phyloP scores from a whole-genome alignment of 1,140 invertebrate genomes.

The Dolichoris vasculosae region DNA sequence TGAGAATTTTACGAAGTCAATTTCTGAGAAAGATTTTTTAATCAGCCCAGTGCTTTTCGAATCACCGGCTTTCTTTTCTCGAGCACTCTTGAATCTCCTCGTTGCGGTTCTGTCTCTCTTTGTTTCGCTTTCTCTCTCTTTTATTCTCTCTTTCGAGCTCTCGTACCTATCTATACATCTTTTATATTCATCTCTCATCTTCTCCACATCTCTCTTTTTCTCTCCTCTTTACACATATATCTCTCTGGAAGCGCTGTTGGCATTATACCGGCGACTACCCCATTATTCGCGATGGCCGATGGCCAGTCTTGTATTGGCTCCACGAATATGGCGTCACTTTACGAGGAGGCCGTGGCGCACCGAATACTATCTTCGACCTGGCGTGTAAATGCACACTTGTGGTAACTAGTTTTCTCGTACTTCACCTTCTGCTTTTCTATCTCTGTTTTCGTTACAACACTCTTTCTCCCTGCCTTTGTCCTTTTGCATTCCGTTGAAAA shows the following conservation, averaged over 20 bases:
- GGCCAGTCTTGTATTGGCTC: constrained; percentile 64
- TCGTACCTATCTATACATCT: neutral
- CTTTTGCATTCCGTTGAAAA: neutral
- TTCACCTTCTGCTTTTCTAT: neutral
- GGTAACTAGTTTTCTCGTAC: constrained; percentile 53
- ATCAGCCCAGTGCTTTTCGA: neutral
- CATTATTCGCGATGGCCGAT: constrained; percentile 69
- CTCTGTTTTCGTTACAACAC: neutral
- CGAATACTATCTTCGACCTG: constrained; percentile 52
- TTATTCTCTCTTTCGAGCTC: neutral
- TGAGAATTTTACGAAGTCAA: neutral
- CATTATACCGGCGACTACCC: constrained; percentile 62
- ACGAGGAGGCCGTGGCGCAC: constrained; percentile 57
- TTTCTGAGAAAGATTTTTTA: neutral
- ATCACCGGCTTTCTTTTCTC: neutral
- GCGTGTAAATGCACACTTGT: constrained; percentile 55
- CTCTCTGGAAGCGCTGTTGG: constrained; percentile 32
- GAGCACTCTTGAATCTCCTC: neutral
- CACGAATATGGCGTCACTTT: constrained; percentile 64
- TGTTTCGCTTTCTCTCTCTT: neutral
- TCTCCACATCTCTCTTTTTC: neutral
- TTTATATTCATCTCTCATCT: constrained; percentile 14
- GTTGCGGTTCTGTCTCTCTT: no score
- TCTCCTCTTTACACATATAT: neutral
- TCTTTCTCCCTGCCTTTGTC: neutral